Evolutionary conservation across 2,113 vertebrate genomes (phyloP).

Genomic region (Trochalopteron elliotii): DNA sequence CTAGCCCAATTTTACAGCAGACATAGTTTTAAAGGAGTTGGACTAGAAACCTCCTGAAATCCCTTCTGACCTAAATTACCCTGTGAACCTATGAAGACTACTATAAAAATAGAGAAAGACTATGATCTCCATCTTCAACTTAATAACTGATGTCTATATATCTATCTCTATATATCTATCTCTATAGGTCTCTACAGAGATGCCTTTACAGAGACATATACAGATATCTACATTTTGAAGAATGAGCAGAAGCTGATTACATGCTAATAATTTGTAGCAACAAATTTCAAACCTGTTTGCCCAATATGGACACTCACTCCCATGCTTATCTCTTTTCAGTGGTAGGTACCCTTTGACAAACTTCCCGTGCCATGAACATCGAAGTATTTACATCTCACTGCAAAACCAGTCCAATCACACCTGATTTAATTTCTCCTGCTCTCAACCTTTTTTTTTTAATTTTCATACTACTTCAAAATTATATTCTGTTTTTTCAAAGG

Average conservation of each 20-base stretch:
- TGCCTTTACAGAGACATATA: not conserved
- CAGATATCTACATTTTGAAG: not conserved
- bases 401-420: not conserved
- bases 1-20: not conserved
- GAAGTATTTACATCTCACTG: not conserved
- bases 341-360: not conserved
- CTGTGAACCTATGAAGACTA: not conserved
- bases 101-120: not conserved
- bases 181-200: not conserved
- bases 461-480: not conserved
- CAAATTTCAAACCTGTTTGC: not conserved
- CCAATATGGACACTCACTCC: not conserved
- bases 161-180: not conserved
- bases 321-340: not conserved
- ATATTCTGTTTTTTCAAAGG: not conserved
- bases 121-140: not conserved
- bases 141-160: not conserved
- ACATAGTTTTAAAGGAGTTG: not conserved
- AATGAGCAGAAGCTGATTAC: not conserved
- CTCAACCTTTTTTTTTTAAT: rapidly evolving
- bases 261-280: not conserved
- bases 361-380: not conserved
- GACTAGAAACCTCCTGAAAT: not conserved
- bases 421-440: not conserved
- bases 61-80: not conserved